Base-by-base conservation (phyloP, 2,888 invertebrate species). In the Ophion ellenae region DNA sequence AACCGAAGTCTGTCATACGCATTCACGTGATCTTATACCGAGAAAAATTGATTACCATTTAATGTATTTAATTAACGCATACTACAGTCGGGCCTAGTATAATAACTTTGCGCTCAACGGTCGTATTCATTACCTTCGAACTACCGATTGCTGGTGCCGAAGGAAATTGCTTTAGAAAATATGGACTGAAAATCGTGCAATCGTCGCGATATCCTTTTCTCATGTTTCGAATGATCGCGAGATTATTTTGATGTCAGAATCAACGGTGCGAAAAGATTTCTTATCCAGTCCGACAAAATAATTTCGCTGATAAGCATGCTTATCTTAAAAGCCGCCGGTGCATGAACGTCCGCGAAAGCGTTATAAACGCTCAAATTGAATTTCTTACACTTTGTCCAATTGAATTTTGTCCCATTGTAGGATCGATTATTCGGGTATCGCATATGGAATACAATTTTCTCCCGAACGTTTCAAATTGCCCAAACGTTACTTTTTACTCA, bases 1-100 rank as follows among this genome's bases (percentile, higher is more conserved):
- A 78, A 61, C 24, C 20, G 53, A 66, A 32, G 28, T 76, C 17
- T 61, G n/a, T 75, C 45, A 20, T 20, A 57, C 9, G 7, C n/a
- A 53, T 57, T 36, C 20, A 20, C 32, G n/a, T 20, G 32, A 11
- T 40, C n/a, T 5, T 57, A 24, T 59, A 14, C 32, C 40, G 11
- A 5, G 59, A 61, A 32, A 59, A 73, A 59, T 40, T 59, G 20
- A 20, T 73, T 40, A 20, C 36, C 36, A 36, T 32, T 57, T 73
- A 40, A 73, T 53, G 53, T 53, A 53, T 53, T 53, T 53, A 53
- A 53, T 53, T 53, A 53, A 53, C 53, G 53, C 11, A 53, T 17
- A 17, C 17, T 53, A 14, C 53, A 17, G 14, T 17, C 53, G 14
- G 53, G 53, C 11, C 17, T 53, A 17, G 5, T 53, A 53, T 53